A percentile compares a stretch with the other conserved stretches of the same genome.
Conservation (phyloP, 1,140 invertebrate genomes). For the Leptopilina boulardi region DNA sequence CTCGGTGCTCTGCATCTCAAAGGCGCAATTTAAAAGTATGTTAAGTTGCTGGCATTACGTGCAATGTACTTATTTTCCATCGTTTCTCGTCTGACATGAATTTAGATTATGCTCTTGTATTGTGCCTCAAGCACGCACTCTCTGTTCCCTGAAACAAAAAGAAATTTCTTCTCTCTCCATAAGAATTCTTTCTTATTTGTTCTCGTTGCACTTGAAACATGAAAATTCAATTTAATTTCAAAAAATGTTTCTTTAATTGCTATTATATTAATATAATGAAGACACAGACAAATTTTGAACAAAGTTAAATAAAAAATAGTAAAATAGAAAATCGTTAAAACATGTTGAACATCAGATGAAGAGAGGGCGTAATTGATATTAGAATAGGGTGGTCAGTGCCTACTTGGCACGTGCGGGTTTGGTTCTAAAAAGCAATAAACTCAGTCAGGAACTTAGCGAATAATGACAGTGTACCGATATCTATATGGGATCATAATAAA, state of each 20-base stretch:
- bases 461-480: constrained; percentile 66
- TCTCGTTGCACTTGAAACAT: not conserved
- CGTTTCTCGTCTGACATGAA: constrained; percentile 59
- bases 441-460: constrained; percentile 53
- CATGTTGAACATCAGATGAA: not conserved
- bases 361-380: constrained; percentile 32
- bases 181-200: not conserved
- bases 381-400: constrained; percentile 43
- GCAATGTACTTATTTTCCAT: constrained; percentile 61
- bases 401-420: constrained; percentile 66
- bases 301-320: not conserved
- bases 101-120: constrained; percentile 63
- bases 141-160: constrained; percentile 46
- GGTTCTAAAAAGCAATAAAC: constrained; percentile 72
- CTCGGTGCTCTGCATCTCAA: constrained; percentile 72
- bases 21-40: constrained; percentile 73
- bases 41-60: constrained; percentile 68
- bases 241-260: too few relatives aligned
- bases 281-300: not conserved
- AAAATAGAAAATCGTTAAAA: too few relatives aligned
- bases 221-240: too few relatives aligned
- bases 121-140: constrained; percentile 46
- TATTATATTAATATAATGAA: too few relatives aligned
- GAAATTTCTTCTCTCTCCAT: constrained; percentile 41
- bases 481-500: constrained; percentile 70